These are phyloP conservation scores for Hypotaenidia philippensis DNA, from an alignment of 2,797 vertebrate genomes.

Conservation along the genomic window DNA sequence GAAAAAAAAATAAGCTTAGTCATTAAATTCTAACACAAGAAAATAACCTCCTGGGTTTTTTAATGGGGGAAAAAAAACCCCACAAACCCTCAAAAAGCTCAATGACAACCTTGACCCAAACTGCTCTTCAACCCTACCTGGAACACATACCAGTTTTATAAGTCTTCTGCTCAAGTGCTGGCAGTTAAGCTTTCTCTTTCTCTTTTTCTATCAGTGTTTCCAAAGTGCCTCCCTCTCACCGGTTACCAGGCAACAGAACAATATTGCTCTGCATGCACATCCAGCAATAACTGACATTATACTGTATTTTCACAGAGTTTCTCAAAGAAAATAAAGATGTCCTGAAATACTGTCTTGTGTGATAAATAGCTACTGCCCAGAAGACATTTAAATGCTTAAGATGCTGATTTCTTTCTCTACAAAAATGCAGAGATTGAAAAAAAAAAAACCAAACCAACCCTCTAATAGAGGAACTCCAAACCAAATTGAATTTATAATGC, in stretches of 20 bases:
- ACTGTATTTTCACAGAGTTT: constrained; percentile 72
- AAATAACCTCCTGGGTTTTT: neutral
- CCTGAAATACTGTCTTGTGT: constrained; percentile 20
- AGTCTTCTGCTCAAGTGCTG: constrained; percentile 30
- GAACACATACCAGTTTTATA: constrained; percentile 66
- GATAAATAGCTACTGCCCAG: constrained; percentile 30
- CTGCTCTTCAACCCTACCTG: constrained; percentile 43
- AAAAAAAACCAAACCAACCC: neutral
- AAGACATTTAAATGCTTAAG: constrained; percentile 31
- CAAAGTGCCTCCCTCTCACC: constrained; percentile 57
- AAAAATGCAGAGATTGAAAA: neutral
- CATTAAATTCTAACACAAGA: neutral
- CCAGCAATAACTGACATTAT: constrained; percentile 71
- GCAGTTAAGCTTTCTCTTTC: constrained; percentile 69
- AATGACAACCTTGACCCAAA: constrained; percentile 30
- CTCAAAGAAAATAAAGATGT: constrained; percentile 68
- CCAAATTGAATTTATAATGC: constrained; percentile 14
- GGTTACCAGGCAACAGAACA: constrained; percentile 80
- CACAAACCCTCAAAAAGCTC: neutral
- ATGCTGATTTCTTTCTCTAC: neutral
- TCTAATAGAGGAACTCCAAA: constrained; percentile 1
- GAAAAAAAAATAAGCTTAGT: neutral
- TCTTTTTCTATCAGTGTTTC: constrained; percentile 48
- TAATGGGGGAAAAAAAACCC: neutral
- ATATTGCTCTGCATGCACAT: constrained; percentile 65